A percentile compares a stretch with the other conserved stretches of the same genome.
Evolutionary conservation across 2,797 vertebrate genomes (phyloP).

Genomic region (Pangasius larnaudii): DNA sequence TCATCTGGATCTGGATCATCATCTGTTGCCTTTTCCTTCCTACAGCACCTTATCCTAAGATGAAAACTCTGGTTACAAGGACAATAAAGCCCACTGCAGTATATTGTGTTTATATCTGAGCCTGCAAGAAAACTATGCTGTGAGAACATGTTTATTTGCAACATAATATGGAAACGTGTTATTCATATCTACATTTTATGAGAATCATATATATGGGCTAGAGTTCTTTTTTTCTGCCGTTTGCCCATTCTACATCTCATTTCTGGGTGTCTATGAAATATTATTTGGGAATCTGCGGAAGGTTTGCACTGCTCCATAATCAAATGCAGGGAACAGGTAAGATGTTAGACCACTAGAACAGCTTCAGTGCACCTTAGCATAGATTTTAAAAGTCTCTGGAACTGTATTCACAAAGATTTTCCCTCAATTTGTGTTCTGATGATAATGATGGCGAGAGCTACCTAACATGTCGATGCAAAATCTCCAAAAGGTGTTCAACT

Average conservation of each 20-base stretch:
- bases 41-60: background rate
- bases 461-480: background rate
- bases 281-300: background rate
- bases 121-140: background rate
- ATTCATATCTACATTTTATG: background rate
- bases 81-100: conserved; percentile 18
- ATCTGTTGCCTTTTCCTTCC: conserved; percentile 5
- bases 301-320: background rate
- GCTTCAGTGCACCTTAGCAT: background rate
- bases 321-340: background rate
- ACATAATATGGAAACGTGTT: background rate
- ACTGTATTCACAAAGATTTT: background rate
- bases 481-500: background rate
- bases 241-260: background rate
- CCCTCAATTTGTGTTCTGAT: background rate
- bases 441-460: background rate
- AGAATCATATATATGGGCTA: conserved; percentile 11
- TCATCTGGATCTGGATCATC: conserved; percentile 18
- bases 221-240: background rate
- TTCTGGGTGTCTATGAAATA: background rate
- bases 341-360: background rate
- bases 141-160: conserved; percentile 8
- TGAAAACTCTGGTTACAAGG: conserved; percentile 38
- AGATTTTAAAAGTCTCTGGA: background rate
- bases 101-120: conserved; percentile 24